Evolutionary conservation across 2,888 invertebrate genomes (phyloP).

Genomic region (Amphipoea lucens): DNA sequence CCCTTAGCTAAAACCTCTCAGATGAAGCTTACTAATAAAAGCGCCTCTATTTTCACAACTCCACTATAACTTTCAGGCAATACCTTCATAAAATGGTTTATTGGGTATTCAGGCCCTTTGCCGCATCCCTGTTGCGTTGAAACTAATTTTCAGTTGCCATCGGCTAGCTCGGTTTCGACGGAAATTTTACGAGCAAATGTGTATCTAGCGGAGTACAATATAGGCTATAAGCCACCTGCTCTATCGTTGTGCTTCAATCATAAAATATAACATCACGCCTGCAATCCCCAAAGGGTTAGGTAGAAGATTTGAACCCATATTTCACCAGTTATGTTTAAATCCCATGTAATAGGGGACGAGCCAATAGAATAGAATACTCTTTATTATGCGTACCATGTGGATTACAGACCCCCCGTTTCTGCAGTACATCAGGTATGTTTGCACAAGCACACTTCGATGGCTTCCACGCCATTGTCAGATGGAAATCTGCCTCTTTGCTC

Average conservation of each 20-base stretch:
- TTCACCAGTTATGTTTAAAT: no score
- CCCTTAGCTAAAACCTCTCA: conserved; percentile 7
- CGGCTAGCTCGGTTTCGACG: conserved; percentile 7
- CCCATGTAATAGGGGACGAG: no score
- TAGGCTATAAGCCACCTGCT: conserved; percentile 1
- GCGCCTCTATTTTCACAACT: conserved; percentile 52
- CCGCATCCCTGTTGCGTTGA: conserved; percentile 33
- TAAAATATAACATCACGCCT: neutral
- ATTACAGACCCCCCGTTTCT: no score
- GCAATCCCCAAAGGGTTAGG: neutral
- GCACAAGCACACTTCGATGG: no score
- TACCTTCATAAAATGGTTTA: conserved; percentile 62
- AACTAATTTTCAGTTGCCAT: conserved; percentile 51
- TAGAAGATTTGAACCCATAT: neutral
- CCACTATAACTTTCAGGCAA: conserved; percentile 51
- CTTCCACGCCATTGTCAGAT: no score
- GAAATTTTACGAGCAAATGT: conserved; percentile 31
- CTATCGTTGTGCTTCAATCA: neutral
- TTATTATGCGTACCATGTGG: no score
- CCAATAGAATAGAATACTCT: no score
- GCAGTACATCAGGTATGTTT: no score
- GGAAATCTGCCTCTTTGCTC: no score
- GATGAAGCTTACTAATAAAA: conserved; percentile 34
- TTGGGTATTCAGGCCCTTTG: conserved; percentile 35
- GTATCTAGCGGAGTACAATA: neutral